These are phyloP conservation scores for Molossus alvarezi DNA, from an alignment of 2,797 vertebrate species.

Conservation along the genomic window DNA sequence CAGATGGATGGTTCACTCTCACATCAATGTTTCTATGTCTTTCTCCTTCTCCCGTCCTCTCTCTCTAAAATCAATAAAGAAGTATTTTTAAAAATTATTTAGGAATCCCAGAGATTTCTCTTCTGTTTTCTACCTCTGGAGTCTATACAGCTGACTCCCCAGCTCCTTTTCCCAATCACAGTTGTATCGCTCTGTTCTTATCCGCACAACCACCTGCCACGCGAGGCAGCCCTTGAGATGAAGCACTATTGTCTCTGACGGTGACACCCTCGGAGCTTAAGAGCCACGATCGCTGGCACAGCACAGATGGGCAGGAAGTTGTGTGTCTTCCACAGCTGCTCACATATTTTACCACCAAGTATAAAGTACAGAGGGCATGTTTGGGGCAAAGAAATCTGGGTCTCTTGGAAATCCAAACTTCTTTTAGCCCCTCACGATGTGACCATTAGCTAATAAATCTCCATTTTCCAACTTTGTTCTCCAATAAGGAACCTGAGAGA, in stretches of 20 bases:
- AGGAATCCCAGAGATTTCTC: conserved; percentile 55
- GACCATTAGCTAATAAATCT: conserved; percentile 54
- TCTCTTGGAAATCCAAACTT: conserved; percentile 48
- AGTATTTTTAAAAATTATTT: conserved; percentile 42
- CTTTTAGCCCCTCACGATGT: background rate
- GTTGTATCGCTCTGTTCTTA: conserved; percentile 69
- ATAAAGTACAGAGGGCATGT: conserved; percentile 13
- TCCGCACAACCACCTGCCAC: conserved; percentile 58
- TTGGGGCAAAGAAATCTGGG: background rate
- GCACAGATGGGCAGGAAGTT: conserved; percentile 68
- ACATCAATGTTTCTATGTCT: too few relatives aligned
- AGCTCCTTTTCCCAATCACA: conserved; percentile 59
- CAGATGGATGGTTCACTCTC: too few relatives aligned
- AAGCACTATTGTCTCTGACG: conserved; percentile 57
- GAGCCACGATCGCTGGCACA: background rate
- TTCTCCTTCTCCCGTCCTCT: too few relatives aligned
- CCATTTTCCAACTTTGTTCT: background rate
- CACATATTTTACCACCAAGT: conserved; percentile 62
- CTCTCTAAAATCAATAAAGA: too few relatives aligned
- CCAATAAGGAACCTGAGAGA: conserved; percentile 32
- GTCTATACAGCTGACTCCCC: conserved; percentile 51
- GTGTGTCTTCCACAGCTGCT: conserved; percentile 2
- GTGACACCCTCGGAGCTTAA: conserved; percentile 50
- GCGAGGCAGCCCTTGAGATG: background rate
- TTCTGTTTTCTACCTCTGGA: conserved; percentile 57